A percentile compares a stretch with the other conserved stretches of the same genome.
Conservation (phyloP, 1,140 invertebrate genomes). For the Drosophila truncata region DNA sequence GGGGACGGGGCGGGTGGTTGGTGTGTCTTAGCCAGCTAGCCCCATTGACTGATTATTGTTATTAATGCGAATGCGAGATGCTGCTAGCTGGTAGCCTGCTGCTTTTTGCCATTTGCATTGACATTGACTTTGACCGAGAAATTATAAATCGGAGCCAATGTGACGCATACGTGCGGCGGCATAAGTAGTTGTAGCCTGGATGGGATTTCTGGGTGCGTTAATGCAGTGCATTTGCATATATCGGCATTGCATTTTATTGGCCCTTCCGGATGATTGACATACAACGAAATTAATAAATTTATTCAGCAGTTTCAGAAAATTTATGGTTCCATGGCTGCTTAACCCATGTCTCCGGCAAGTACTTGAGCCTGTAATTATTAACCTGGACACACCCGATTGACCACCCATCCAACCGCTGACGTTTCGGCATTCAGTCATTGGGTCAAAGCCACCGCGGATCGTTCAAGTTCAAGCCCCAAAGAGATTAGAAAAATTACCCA, state of each 20-base stretch:
- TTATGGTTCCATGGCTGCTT: conserved; percentile 9
- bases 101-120: conserved; percentile 76
- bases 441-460: conserved; percentile 54
- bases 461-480: conserved; percentile 68
- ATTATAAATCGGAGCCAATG: conserved; percentile 75
- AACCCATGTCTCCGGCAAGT: background rate
- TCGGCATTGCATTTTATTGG: conserved; percentile 6
- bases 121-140: conserved; percentile 85
- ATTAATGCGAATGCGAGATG: conserved; percentile 55
- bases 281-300: conserved; percentile 8
- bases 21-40: conserved; percentile 29
- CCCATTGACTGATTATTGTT: conserved; percentile 58
- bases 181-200: conserved; percentile 3
- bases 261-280: conserved; percentile 16
- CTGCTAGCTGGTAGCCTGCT: conserved; percentile 35
- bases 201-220: conserved; percentile 10
- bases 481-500: conserved; percentile 66
- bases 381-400: conserved; percentile 27
- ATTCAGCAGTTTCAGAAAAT: background rate
- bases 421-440: conserved; percentile 54
- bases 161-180: conserved; percentile 55
- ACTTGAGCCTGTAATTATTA: conserved; percentile 31
- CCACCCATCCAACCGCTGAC: conserved; percentile 14
- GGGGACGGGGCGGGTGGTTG: conserved; percentile 13
- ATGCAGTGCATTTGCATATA: conserved; percentile 20